phyloP scores from a whole-genome alignment of 2,113 vertebrate genomes.

The Seriola quinqueradiata region DNA sequence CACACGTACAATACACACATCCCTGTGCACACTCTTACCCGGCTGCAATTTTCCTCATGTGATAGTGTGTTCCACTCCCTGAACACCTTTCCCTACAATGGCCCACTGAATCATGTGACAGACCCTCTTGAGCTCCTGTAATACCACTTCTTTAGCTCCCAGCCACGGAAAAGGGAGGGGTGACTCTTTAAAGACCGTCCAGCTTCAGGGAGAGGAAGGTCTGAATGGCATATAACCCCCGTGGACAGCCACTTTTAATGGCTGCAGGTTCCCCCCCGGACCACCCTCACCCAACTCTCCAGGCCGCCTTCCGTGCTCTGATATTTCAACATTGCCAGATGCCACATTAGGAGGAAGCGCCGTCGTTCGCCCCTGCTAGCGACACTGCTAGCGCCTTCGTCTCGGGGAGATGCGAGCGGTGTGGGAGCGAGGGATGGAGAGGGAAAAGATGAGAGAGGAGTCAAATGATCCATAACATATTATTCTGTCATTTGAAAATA shows the following conservation, averaged over 20 bases:
- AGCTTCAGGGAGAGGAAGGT: slow-evolving; percentile 46
- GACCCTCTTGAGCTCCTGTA: slow-evolving; percentile 62
- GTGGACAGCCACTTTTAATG: slow-evolving; percentile 72
- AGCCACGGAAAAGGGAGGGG: slow-evolving; percentile 28
- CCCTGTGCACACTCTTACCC: slow-evolving; percentile 14
- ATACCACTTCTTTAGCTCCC: slow-evolving; percentile 66
- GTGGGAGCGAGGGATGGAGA: background rate
- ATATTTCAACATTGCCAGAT: slow-evolving; percentile 89
- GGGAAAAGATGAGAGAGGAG: slow-evolving; percentile 63
- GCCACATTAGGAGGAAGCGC: slow-evolving; percentile 82
- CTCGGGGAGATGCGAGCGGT: slow-evolving; percentile 69
- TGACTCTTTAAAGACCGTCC: slow-evolving; percentile 63
- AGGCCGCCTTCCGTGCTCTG: slow-evolving; percentile 83
- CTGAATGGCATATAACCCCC: slow-evolving; percentile 65
- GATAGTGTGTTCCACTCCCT: slow-evolving; percentile 55
- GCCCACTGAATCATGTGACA: slow-evolving; percentile 64
- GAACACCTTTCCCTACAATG: slow-evolving; percentile 59
- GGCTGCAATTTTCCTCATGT: slow-evolving; percentile 46
- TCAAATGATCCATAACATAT: slow-evolving; percentile 95
- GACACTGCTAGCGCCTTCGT: slow-evolving; percentile 82
- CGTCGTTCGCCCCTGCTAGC: slow-evolving; percentile 78
- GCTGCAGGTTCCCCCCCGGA: slow-evolving; percentile 55
- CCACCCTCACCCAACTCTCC: slow-evolving; percentile 50
- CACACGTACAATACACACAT: slow-evolving; percentile 30
- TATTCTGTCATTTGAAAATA: slow-evolving; percentile 91